Evolutionary conservation across 2,797 vertebrate species (phyloP).

Genomic region (Chaunax sp.): DNA sequence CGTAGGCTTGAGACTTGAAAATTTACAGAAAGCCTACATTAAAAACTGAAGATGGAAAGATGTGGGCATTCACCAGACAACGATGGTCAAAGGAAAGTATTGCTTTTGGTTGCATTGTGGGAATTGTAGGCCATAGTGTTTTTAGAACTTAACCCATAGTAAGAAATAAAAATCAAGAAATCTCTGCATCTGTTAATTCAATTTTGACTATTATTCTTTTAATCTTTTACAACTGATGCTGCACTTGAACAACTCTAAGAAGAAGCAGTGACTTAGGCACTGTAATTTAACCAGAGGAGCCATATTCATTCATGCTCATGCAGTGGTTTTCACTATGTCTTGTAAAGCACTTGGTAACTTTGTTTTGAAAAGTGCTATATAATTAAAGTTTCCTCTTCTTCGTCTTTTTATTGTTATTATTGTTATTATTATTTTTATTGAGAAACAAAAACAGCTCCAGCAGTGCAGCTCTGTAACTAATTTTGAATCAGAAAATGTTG

Average conservation of each 20-base stretch:
- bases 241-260: not conserved
- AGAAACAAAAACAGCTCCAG: not conserved
- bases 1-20: not conserved
- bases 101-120: not conserved
- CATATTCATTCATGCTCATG: too few relatives aligned
- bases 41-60: not conserved
- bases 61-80: not conserved
- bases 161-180: not conserved
- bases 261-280: too few relatives aligned
- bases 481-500: conserved; percentile 6
- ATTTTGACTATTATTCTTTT: not conserved
- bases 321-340: too few relatives aligned
- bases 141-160: not conserved
- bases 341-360: too few relatives aligned
- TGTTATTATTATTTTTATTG: too few relatives aligned
- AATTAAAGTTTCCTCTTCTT: too few relatives aligned
- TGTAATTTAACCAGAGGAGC: too few relatives aligned
- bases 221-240: not conserved
- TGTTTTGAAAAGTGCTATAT: too few relatives aligned
- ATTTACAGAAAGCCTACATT: not conserved
- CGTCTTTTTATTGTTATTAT: too few relatives aligned
- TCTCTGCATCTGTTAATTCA: not conserved
- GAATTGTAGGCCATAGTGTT: not conserved
- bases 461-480: conserved; percentile 4
- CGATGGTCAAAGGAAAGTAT: not conserved